A percentile compares a stretch with the other conserved stretches of the same genome.
These are phyloP conservation scores for Xylota segnis DNA, from an alignment of 2,888 invertebrate genomes.

Conservation along the genomic window DNA sequence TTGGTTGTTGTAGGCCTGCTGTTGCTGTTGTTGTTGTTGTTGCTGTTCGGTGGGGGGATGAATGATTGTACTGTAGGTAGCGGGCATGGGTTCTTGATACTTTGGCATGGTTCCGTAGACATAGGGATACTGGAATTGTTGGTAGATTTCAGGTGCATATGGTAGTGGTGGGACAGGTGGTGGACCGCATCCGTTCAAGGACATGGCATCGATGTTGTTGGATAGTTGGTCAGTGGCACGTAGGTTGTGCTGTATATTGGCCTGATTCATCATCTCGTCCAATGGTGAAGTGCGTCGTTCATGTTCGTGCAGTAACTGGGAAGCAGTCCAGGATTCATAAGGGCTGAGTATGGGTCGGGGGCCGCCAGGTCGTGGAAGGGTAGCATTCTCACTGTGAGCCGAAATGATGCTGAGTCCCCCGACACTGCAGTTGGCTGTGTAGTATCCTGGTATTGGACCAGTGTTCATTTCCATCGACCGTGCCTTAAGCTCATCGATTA, in stretches of 20 bases:
- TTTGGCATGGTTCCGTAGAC: slow-evolving; percentile 48
- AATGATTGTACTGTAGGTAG: slow-evolving; percentile 80
- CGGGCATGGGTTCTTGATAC: slow-evolving; percentile 81
- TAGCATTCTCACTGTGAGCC: slow-evolving; percentile 82
- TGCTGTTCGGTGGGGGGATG: slow-evolving; percentile 77
- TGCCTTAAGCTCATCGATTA: slow-evolving; percentile 41
- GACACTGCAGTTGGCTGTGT: slow-evolving; percentile 41
- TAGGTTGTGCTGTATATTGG: slow-evolving; percentile 78
- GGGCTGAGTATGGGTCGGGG: slow-evolving; percentile 85
- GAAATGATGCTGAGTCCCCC: slow-evolving; percentile 78
- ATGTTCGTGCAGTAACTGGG: slow-evolving; percentile 85
- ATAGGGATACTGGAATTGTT: slow-evolving; percentile 54
- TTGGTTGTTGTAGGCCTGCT: slow-evolving; percentile 6
- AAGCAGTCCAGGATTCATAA: slow-evolving; percentile 87
- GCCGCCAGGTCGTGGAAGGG: slow-evolving; percentile 59
- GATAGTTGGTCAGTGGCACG: slow-evolving; percentile 22
- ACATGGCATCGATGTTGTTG: slow-evolving; percentile 42
- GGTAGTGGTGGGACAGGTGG: slow-evolving; percentile 86
- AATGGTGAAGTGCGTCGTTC: slow-evolving; percentile 55
- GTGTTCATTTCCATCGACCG: slow-evolving; percentile 6
- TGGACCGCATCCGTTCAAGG: slow-evolving; percentile 78
- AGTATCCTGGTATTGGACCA: slow-evolving; percentile 27
- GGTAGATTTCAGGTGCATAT: slow-evolving; percentile 46
- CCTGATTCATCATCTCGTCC: slow-evolving; percentile 66
- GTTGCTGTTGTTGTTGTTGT: slow-evolving; percentile 73